Evolutionary conservation across 2,113 vertebrate species (phyloP).

Genomic region (Alethe castanea): DNA sequence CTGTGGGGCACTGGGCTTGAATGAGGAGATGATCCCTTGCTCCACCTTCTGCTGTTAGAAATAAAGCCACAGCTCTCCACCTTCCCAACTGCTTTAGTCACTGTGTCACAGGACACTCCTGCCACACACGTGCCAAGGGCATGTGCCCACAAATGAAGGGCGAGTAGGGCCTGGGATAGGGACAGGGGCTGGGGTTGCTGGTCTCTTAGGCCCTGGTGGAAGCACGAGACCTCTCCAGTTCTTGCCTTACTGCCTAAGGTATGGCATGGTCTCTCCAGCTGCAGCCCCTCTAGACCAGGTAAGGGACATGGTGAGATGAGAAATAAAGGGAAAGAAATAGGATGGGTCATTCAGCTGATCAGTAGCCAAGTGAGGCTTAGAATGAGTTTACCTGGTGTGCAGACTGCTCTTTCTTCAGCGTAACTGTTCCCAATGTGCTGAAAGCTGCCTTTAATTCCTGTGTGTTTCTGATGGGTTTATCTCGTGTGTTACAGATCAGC

Average conservation of each 20-base stretch:
- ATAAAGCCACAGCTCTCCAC: neutral
- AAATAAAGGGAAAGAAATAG: neutral
- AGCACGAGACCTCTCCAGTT: accelerated
- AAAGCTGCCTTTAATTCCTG: accelerated
- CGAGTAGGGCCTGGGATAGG: accelerated
- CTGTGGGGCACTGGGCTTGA: neutral
- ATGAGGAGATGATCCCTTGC: neutral
- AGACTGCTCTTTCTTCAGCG: neutral
- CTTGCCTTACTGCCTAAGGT: accelerated
- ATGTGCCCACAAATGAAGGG: accelerated
- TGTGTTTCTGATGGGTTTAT: neutral
- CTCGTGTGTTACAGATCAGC: conserved; percentile 84
- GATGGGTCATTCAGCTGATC: accelerated
- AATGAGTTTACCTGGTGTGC: neutral
- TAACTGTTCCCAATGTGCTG: accelerated
- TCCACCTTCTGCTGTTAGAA: neutral
- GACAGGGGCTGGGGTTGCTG: neutral
- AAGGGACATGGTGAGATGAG: neutral
- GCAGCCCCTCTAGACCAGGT: neutral
- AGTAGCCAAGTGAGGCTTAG: neutral
- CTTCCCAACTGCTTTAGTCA: accelerated
- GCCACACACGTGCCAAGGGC: accelerated
- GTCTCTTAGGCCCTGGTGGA: neutral
- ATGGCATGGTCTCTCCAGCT: neutral
- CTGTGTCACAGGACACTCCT: accelerated